Evolutionary conservation across 2,888 invertebrate genomes (phyloP).

Genomic region (Microplitis manilae): DNA sequence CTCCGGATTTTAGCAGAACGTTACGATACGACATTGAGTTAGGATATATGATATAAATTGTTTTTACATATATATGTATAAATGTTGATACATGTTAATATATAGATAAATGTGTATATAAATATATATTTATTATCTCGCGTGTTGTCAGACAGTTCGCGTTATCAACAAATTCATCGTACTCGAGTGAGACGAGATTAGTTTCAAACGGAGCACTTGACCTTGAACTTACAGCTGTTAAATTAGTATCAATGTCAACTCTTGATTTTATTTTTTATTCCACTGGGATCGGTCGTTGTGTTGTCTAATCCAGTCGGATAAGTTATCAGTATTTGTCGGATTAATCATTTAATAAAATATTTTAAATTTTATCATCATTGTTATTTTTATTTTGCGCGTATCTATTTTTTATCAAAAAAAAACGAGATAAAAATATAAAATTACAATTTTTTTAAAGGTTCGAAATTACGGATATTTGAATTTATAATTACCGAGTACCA

Average conservation of each 20-base stretch:
- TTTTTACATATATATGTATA: conserved; percentile 7
- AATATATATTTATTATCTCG: conserved; percentile 11
- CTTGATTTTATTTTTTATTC: neutral
- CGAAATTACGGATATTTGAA: neutral
- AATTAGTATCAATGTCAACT: conserved; percentile 37
- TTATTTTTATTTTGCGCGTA: conserved; percentile 5
- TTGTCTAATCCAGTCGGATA: conserved; percentile 24
- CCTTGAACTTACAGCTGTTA: conserved; percentile 33
- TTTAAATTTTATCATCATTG: neutral
- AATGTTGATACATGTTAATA: neutral
- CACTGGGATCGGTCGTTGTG: neutral
- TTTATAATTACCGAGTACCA: conserved; percentile 20
- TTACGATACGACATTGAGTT: conserved; percentile 15
- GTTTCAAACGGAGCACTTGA: conserved; percentile 12
- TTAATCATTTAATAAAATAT: neutral
- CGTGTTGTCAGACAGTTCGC: neutral
- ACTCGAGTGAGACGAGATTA: neutral
- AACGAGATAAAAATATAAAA: neutral
- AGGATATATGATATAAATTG: neutral
- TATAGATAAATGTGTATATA: conserved; percentile 16
- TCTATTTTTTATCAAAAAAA: conserved; percentile 1
- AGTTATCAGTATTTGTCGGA: neutral
- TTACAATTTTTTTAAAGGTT: neutral
- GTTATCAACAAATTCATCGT: neutral
- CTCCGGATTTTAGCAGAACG: neutral